Base-by-base conservation (phyloP, 2,797 vertebrate species). In the Holocentrus rufus region DNA sequence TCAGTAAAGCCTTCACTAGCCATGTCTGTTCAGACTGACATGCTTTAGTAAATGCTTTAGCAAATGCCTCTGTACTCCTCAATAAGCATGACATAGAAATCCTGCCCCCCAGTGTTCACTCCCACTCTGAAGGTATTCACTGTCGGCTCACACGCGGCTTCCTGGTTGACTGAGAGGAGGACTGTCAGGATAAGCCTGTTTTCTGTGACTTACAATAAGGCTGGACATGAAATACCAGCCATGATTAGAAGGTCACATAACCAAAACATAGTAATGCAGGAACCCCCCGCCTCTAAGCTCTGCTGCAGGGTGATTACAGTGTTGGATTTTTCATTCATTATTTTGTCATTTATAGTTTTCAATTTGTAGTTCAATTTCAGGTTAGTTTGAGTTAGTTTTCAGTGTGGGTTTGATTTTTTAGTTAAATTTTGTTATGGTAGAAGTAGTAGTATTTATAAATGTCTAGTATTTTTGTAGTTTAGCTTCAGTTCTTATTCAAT, bases 51-150 rank as follows among this genome's bases (percentile, higher is more conserved):
- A 69, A 79, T 4, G 59, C 72, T 82, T 84, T 62, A 77, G 49
- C 69, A 55, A 75, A 80, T 69, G 39, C 64, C 23, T 84, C 76
- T 77, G 56, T 77, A 2, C 74, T 65, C 52, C 5, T 44, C 72
- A 79, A 79, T 56, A 77, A 84, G 75, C 68, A 80, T 84, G 82
- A 83, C 80, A 73, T 76, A 74, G 73, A 85, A 82, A 86, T 83
- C 80, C 89, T 84, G 77, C 84, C 87, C 75, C 79, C 81, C 79
- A 79, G 77, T 86, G 79, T 84, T 84, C 73, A 82, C 78, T 84
- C 82, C 85, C 83, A 82, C 84, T 73, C 52, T 27, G 58, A 42
- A 72, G 27, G 66, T 73, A 50, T 74, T 76, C 61, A 57, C 52
- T 30, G 66, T 53, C 23, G 44, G 61, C 34, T 74, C 20, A 42